Evolutionary conservation across 2,113 vertebrate species (phyloP).

Genomic region (Manacus vitellinus): DNA sequence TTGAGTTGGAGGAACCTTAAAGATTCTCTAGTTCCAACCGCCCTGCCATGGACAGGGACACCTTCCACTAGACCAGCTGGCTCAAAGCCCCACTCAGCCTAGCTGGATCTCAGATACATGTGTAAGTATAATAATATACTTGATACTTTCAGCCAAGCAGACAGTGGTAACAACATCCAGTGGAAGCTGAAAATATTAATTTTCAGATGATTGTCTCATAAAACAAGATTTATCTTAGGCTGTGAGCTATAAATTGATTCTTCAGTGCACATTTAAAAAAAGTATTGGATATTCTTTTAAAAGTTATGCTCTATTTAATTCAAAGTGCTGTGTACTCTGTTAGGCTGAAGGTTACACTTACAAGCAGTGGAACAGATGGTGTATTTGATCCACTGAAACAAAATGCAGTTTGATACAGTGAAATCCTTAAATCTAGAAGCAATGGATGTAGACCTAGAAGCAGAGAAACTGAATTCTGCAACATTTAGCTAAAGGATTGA

Average conservation of each 20-base stretch:
- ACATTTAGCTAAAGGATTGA: not conserved
- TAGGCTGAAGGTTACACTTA: not conserved
- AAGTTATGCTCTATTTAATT: not conserved
- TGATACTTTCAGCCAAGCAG: not conserved
- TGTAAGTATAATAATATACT: not conserved
- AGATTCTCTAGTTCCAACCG: not conserved
- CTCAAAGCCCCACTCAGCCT: not conserved
- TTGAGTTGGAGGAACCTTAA: not conserved
- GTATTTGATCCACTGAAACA: not conserved
- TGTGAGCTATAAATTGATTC: not conserved
- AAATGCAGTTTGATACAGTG: not conserved
- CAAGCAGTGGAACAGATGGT: not conserved
- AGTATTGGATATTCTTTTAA: not conserved
- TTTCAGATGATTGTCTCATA: not conserved
- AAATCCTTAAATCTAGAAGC: not conserved
- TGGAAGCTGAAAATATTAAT: not conserved
- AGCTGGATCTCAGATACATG: not conserved
- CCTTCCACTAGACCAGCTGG: not conserved
- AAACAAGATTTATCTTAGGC: not conserved
- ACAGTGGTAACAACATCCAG: not conserved
- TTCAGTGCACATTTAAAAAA: not conserved
- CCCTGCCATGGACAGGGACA: rapidly evolving
- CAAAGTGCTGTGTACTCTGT: not conserved
- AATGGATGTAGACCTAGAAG: not conserved
- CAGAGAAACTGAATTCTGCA: not conserved